Evolutionary conservation across 2,113 vertebrate genomes (phyloP).

Genomic region (Albula glossodonta): DNA sequence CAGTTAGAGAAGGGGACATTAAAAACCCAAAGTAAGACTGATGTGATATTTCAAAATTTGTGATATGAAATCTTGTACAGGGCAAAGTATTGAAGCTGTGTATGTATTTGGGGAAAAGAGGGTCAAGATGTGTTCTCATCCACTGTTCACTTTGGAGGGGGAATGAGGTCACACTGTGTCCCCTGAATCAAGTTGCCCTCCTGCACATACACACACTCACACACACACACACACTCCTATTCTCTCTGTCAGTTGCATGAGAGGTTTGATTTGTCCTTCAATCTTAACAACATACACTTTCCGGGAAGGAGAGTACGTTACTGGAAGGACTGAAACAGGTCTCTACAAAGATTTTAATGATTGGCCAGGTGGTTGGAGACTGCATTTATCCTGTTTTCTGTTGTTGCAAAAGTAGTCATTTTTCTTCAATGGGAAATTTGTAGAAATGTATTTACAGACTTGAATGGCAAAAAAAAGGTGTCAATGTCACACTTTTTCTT

Average conservation of each 20-base stretch:
- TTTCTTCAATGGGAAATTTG: conserved; percentile 71
- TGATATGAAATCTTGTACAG: too few relatives aligned
- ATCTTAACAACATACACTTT: not conserved
- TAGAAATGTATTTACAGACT: conserved; percentile 86
- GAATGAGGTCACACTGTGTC: not conserved
- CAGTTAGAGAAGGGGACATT: too few relatives aligned
- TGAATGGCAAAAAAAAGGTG: conserved; percentile 62
- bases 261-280: not conserved
- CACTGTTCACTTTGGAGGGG: too few relatives aligned
- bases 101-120: too few relatives aligned
- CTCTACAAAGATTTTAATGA: not conserved
- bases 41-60: not conserved
- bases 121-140: too few relatives aligned
- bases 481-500: conserved; percentile 59
- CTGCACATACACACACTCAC: conserved; percentile 42
- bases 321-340: not conserved
- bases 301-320: not conserved
- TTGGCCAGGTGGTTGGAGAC: conserved; percentile 6
- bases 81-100: too few relatives aligned
- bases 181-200: not conserved
- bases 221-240: conserved; percentile 35
- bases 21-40: not conserved
- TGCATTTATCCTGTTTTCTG: conserved; percentile 63
- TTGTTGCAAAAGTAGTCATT: conserved; percentile 67
- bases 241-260: not conserved